Percentiles rank a stretch among this genome's conserved stretches.
Evolutionary conservation across 1,140 invertebrate species (phyloP).

Genomic region (Drosophila pallidifrons): DNA sequence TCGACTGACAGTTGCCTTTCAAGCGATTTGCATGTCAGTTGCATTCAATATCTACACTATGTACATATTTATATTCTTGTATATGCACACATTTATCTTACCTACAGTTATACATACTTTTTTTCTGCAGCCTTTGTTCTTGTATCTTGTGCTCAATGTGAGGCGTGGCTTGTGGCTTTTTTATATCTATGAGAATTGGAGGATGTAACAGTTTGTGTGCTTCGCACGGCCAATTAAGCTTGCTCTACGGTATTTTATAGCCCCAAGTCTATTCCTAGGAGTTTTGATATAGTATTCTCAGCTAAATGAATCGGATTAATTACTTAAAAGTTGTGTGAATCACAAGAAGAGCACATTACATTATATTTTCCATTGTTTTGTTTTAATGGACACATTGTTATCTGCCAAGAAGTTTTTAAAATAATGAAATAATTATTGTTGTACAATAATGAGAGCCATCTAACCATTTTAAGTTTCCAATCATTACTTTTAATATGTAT

Average conservation of each 20-base stretch:
- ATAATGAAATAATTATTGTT: too few relatives aligned
- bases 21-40: slow-evolving; percentile 52
- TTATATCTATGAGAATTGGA: slow-evolving; percentile 8
- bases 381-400: background rate
- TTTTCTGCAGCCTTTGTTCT: slow-evolving; percentile 11
- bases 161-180: slow-evolving; percentile 17
- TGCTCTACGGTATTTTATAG: background rate
- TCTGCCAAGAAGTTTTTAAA: background rate
- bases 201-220: slow-evolving; percentile 13
- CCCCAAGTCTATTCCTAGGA: background rate
- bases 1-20: slow-evolving; percentile 45
- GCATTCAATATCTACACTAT: slow-evolving; percentile 21
- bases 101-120: slow-evolving; percentile 3
- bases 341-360: background rate
- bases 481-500: too few relatives aligned
- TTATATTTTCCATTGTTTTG: slow-evolving; percentile 6
- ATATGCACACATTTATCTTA: background rate
- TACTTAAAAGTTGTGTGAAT: slow-evolving; percentile 3
- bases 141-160: background rate
- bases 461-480: too few relatives aligned
- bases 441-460: too few relatives aligned
- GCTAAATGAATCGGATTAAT: background rate
- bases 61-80: background rate
- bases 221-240: slow-evolving; percentile 17
- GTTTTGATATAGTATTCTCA: background rate